These are phyloP conservation scores for Eulimnadia texana DNA, from an alignment of 1,140 invertebrate species.

Conservation along the genomic window DNA sequence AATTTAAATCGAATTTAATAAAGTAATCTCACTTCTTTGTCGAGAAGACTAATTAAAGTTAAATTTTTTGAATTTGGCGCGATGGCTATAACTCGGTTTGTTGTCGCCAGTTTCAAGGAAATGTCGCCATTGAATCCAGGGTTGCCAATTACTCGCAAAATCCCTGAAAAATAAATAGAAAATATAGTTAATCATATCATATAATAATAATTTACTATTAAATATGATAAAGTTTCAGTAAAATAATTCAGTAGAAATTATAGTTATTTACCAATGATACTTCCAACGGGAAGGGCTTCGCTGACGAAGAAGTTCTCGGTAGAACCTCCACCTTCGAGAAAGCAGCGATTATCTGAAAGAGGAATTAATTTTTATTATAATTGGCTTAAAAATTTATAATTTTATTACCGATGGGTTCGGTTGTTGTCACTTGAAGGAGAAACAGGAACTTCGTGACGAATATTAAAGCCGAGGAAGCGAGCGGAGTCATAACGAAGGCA, in stretches of 20 bases:
- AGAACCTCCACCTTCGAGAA: constrained; percentile 71
- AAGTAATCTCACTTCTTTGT: constrained; percentile 45
- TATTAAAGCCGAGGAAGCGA: too few species aligned
- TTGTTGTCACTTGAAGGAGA: too few species aligned
- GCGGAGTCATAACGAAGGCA: too few species aligned
- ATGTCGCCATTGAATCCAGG: constrained; percentile 57
- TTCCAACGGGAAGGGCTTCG: constrained; percentile 64
- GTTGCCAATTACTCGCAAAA: constrained; percentile 62
- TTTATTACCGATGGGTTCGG: too few species aligned
- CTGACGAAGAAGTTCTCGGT: constrained; percentile 79
- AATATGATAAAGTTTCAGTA: too few species aligned
- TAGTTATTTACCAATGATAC: constrained; percentile 45
- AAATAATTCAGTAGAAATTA: constrained; percentile 10
- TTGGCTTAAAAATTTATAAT: too few species aligned
- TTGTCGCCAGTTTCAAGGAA: constrained; percentile 43
- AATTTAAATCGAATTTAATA: constrained; percentile 1
- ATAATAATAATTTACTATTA: too few species aligned
- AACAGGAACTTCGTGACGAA: too few species aligned
- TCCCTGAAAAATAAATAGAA: constrained; percentile 30
- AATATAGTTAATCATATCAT: not conserved
- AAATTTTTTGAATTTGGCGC: constrained; percentile 61
- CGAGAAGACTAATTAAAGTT: constrained; percentile 55
- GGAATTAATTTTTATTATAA: too few species aligned
- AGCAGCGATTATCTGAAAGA: constrained; percentile 58
- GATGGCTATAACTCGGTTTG: constrained; percentile 61